Base-by-base conservation (phyloP, 2,888 invertebrate genomes). In the Amiota mariae region DNA sequence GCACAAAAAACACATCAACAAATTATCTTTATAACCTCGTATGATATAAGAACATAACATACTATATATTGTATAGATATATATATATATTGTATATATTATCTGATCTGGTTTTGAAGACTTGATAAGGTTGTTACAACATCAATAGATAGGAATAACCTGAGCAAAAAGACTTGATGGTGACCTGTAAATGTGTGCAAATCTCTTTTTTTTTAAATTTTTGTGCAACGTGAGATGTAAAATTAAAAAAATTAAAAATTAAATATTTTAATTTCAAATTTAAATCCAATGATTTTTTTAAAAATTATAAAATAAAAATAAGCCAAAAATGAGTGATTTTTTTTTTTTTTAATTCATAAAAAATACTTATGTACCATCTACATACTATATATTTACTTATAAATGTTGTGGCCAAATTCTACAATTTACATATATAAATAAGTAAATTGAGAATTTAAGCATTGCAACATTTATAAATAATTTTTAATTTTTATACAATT, bases 141-240 rank as follows among this genome's bases (percentile, higher is more conserved):
- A 36, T 36, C 36, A 0, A 36, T 36, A 36, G 36, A 36, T n/a
- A 36, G 6, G 36, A 36, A 8, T 10, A 59, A 18, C n/a, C 8
- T 20, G 59, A 59, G 15, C n/a, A 20, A 18, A 18, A 9, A 59
- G 15, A 10, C 59, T 36, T 36, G 36, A 24, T 59, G 36, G 59
- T 59, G 59, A 59, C 59, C 59, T 59, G 20, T 12, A 59, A 59
- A 51, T 59, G 59, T 59, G 59, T 59, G 59, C 59, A 18, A 11
- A 15, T 15, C 20, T 18, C 57, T 20, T 20, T 1, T 1, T 15
- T 18, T 20, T 59, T 13, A 2, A 15, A 15, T 59, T 1, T 59
- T 59, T 59, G 59, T 59, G 59, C 59, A 59, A 12, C 59, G 18
- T 59, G 59, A 59, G 59, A 20, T 59, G 59, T 59, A 20, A 18